Evolutionary conservation across 2,113 vertebrate genomes (phyloP).

Genomic region (Ammodytes dubius): DNA sequence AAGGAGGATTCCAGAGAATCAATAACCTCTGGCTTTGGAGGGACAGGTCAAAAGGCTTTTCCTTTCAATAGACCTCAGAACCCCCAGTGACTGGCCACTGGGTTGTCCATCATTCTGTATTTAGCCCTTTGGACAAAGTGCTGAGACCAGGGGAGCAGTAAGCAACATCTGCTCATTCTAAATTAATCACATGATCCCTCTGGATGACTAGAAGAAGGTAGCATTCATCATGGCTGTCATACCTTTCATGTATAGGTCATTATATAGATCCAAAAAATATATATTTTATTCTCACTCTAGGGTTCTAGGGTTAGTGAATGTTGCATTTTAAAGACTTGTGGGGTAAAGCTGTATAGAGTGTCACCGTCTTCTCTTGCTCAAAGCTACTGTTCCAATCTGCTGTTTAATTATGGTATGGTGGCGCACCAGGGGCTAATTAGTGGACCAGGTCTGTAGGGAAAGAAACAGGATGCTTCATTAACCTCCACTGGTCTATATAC

Average conservation of each 20-base stretch:
- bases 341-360: constrained; percentile 15
- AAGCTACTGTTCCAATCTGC: constrained; percentile 36
- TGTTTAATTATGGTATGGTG: constrained; percentile 69
- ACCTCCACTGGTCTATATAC: constrained; percentile 60
- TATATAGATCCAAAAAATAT: not conserved
- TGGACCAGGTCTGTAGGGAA: constrained; percentile 64
- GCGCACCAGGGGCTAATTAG: constrained; percentile 77
- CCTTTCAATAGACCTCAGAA: constrained; percentile 37
- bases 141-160: not conserved
- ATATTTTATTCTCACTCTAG: too few species aligned
- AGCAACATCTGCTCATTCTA: constrained; percentile 26
- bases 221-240: constrained; percentile 27
- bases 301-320: not conserved
- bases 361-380: constrained; percentile 33
- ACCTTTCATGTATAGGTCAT: not conserved
- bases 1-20: constrained; percentile 55
- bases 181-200: constrained; percentile 49
- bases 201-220: constrained; percentile 17
- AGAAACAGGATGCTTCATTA: constrained; percentile 75
- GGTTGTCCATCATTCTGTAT: constrained; percentile 56
- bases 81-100: constrained; percentile 22
- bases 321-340: not conserved
- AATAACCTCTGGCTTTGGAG: constrained; percentile 60
- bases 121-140: constrained; percentile 40
- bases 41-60: constrained; percentile 44